Conservation (phyloP, 2,797 vertebrate genomes). For the Phrynocephalus forsythii region DNA sequence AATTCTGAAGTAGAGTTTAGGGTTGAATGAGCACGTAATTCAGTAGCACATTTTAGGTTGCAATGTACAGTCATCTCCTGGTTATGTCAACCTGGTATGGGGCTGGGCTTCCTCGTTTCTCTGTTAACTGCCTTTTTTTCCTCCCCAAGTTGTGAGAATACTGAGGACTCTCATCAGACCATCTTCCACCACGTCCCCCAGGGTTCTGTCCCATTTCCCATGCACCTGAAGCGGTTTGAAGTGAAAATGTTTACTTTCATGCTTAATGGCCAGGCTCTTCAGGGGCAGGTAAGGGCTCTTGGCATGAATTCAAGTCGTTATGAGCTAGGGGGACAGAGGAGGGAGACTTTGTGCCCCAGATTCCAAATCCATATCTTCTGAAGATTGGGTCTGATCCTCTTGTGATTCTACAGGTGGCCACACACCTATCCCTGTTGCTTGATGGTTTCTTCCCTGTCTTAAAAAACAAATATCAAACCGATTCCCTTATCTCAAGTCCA, state of each 20-base stretch:
- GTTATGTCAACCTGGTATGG: not conserved
- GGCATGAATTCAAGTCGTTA: not conserved
- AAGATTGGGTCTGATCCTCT: too few relatives aligned
- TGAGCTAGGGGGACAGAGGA: not conserved
- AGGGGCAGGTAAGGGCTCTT: conserved; percentile 70
- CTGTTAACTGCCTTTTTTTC: not conserved
- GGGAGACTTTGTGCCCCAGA: too few relatives aligned
- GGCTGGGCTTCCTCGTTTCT: not conserved
- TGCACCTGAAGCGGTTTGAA: conserved; percentile 85
- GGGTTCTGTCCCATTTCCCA: conserved; percentile 71
- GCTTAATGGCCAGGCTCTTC: conserved; percentile 58
- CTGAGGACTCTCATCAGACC: conserved; percentile 56
- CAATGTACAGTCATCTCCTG: not conserved
- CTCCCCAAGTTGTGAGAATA: conserved; percentile 61
- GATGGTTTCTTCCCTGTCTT: too few relatives aligned
- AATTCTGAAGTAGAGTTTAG: not conserved
- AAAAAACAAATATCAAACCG: too few relatives aligned
- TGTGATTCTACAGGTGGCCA: too few relatives aligned
- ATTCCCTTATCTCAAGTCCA: too few relatives aligned
- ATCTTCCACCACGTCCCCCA: conserved; percentile 55
- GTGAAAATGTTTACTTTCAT: conserved; percentile 83
- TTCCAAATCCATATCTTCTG: too few relatives aligned
- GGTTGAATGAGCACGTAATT: not conserved
- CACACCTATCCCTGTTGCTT: too few relatives aligned
- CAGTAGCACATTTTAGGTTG: not conserved